These are phyloP conservation scores for Drosophila neocordata DNA, from an alignment of 1,140 invertebrate genomes.

Conservation along the genomic window DNA sequence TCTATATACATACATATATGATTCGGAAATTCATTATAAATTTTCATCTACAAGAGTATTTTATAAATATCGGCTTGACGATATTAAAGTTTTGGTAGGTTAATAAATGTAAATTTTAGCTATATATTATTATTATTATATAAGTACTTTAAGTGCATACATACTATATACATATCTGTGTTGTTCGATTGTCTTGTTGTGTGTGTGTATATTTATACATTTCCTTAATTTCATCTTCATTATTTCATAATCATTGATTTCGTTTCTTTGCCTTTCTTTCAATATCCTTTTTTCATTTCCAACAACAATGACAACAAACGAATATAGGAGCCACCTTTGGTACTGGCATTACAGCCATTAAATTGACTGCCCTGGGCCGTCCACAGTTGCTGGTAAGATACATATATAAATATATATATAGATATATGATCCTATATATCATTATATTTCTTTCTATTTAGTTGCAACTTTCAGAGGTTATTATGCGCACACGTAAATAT, in stretches of 20 bases:
- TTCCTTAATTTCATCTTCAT: not conserved
- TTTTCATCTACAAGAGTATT: not conserved
- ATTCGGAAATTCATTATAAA: too few species aligned
- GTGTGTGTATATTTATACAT: too few species aligned
- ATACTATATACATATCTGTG: not conserved
- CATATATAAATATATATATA: not conserved
- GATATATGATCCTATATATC: not conserved
- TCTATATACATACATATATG: too few species aligned
- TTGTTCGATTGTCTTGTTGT: not conserved
- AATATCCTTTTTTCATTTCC: conserved; percentile 65
- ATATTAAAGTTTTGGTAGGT: not conserved
- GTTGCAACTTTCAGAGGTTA: conserved; percentile 98
- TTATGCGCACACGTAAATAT: conserved; percentile 96
- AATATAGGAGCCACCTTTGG: conserved; percentile 93
- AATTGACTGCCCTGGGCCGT: conserved; percentile 97
- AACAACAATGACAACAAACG: conserved; percentile 33
- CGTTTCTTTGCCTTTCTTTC: conserved; percentile 64
- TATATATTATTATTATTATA: too few species aligned
- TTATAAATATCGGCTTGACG: not conserved
- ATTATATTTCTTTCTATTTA: conserved; percentile 80
- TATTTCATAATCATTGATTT: conserved; percentile 43
- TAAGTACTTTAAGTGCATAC: too few species aligned
- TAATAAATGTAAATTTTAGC: too few species aligned
- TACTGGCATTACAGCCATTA: conserved; percentile 98
- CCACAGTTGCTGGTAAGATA: conserved; percentile 94